phyloP scores from a whole-genome alignment of 2,888 invertebrate species.

The Apamea monoglypha region DNA sequence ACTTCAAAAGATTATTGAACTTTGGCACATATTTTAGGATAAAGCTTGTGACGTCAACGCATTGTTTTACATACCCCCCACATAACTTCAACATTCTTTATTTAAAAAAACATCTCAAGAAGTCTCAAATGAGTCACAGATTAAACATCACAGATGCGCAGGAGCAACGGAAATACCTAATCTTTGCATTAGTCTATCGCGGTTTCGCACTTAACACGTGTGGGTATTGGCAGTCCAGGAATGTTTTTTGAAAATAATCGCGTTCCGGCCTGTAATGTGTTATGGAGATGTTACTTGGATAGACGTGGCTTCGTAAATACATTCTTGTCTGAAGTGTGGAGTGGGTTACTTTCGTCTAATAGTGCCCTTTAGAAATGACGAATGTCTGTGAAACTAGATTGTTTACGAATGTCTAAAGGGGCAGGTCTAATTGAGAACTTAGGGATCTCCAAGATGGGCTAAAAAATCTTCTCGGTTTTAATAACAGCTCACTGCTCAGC shows the following conservation, averaged over 20 bases:
- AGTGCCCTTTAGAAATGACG: background rate
- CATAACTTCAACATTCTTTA: conserved; percentile 39
- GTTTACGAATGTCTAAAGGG: background rate
- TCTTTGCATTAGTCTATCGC: conserved; percentile 87
- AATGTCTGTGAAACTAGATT: conserved; percentile 1
- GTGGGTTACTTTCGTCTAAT: background rate
- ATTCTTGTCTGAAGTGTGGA: background rate
- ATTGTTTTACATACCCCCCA: conserved; percentile 57
- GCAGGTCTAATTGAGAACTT: too few species aligned
- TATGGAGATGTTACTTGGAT: conserved; percentile 29
- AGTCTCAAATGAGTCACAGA: conserved; percentile 72
- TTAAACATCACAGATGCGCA: conserved; percentile 79
- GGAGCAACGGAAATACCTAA: conserved; percentile 88
- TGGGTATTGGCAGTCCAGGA: conserved; percentile 65
- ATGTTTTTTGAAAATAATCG: conserved; percentile 78
- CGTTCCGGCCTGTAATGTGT: conserved; percentile 72
- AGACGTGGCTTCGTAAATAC: conserved; percentile 14
- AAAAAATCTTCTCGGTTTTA: too few species aligned
- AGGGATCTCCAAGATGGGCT: too few species aligned
- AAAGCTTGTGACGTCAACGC: conserved; percentile 14
- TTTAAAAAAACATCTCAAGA: conserved; percentile 44
- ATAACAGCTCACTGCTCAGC: too few species aligned
- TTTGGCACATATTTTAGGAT: conserved; percentile 12
- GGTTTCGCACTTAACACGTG: conserved; percentile 81
- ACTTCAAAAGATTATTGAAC: conserved; percentile 23